Percentiles rank a stretch among this genome's conserved stretches.
Conservation (phyloP, 2,888 invertebrate genomes). For the Amphipyra tragopoginis region DNA sequence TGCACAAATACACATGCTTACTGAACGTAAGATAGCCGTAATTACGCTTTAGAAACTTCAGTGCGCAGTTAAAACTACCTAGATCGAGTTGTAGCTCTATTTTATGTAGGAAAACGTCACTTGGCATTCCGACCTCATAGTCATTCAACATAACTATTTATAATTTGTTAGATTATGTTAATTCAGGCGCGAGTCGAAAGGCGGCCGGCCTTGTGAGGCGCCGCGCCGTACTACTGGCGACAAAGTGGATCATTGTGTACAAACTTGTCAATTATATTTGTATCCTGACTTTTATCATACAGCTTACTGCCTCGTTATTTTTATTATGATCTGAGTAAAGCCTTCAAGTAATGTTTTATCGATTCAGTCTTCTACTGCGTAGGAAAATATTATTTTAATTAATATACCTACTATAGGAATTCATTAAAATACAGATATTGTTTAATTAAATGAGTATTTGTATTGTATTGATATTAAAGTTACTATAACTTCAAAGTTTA, state of each 20-base stretch:
- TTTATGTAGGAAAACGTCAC: conserved; percentile 54
- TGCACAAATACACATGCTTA: background rate
- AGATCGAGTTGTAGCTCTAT: conserved; percentile 27
- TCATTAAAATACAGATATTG: no score
- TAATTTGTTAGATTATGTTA: conserved; percentile 82
- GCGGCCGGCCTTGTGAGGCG: conserved; percentile 83
- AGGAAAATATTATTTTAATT: no score
- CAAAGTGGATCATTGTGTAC: conserved; percentile 63
- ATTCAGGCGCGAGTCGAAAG: conserved; percentile 80
- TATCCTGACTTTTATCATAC: conserved; percentile 31
- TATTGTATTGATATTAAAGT: no score
- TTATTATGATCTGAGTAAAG: background rate
- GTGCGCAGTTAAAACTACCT: conserved; percentile 38
- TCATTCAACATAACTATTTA: conserved; percentile 63
- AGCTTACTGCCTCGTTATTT: conserved; percentile 13
- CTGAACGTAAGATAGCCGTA: conserved; percentile 17
- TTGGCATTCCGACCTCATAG: conserved; percentile 62
- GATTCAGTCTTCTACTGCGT: background rate
- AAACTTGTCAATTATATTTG: conserved; percentile 53
- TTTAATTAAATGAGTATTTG: no score
- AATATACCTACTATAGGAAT: no score
- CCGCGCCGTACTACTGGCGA: conserved; percentile 65
- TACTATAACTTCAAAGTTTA: no score
- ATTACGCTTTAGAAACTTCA: conserved; percentile 33
- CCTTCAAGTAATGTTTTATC: background rate